These are phyloP conservation scores for Onthophagus sagittarius DNA, from an alignment of 2,888 invertebrate genomes.

Conservation along the genomic window DNA sequence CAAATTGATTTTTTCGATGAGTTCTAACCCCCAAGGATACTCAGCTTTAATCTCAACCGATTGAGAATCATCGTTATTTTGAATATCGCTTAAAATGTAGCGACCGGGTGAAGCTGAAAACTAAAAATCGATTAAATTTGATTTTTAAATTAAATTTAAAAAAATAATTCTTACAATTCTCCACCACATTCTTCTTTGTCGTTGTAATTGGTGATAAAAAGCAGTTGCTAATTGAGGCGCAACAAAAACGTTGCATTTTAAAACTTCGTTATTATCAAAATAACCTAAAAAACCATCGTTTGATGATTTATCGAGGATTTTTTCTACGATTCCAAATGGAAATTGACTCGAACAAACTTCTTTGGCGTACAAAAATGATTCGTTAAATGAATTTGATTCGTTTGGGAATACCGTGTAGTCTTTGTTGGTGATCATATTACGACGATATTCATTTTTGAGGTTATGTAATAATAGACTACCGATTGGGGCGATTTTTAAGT, in stretches of 20 bases:
- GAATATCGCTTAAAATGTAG: slow-evolving; percentile 61
- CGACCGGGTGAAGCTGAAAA: slow-evolving; percentile 70
- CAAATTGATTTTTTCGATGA: slow-evolving; percentile 61
- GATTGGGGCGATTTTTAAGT: slow-evolving; percentile 45
- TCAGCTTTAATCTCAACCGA: slow-evolving; percentile 62
- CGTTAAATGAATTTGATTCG: slow-evolving; percentile 32
- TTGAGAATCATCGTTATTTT: slow-evolving; percentile 45
- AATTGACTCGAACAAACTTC: slow-evolving; percentile 41
- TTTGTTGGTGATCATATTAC: slow-evolving; percentile 49
- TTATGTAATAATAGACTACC: slow-evolving; percentile 54
- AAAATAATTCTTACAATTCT: slow-evolving; percentile 56
- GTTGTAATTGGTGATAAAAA: slow-evolving; percentile 70
- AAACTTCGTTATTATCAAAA: slow-evolving; percentile 27
- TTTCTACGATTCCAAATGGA: slow-evolving; percentile 50
- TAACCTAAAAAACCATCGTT: slow-evolving; percentile 30
- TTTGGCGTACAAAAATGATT: slow-evolving; percentile 43
- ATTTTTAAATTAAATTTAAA: slow-evolving; percentile 13
- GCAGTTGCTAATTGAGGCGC: slow-evolving; percentile 55
- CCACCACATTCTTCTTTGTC: slow-evolving; percentile 82
- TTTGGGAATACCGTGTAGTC: slow-evolving; percentile 51
- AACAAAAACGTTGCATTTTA: slow-evolving; percentile 50
- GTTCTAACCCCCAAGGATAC: slow-evolving; percentile 59
- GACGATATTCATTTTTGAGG: slow-evolving; percentile 56
- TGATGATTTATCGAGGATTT: slow-evolving; percentile 17
- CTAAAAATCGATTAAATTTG: slow-evolving; percentile 39